Evolutionary conservation across 2,888 invertebrate genomes (phyloP).

Genomic region (Abscondita cerata): DNA sequence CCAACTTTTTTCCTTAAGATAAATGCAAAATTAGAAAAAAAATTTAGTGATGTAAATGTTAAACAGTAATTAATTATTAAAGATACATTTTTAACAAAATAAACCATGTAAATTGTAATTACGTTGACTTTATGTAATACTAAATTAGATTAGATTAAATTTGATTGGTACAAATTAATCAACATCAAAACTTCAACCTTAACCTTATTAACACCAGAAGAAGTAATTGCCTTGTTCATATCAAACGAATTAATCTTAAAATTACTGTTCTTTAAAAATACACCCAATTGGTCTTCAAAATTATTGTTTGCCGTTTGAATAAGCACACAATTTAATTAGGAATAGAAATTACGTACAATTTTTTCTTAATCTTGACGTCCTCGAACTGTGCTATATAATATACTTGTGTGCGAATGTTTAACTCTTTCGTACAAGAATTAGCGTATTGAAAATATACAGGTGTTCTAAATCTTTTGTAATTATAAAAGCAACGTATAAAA

Average conservation of each 20-base stretch:
- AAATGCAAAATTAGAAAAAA: too few relatives aligned
- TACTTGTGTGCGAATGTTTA: constrained; percentile 10
- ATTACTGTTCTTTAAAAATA: constrained; percentile 3
- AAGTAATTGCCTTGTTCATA: constrained; percentile 6
- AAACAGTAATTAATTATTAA: too few relatives aligned
- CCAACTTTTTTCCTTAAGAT: too few relatives aligned
- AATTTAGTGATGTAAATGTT: too few relatives aligned
- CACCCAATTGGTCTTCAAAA: constrained; percentile 8
- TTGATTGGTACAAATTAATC: constrained; percentile 2
- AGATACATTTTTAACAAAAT: too few relatives aligned
- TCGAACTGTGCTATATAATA: constrained; percentile 3
- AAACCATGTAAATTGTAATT: too few relatives aligned
- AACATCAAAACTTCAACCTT: neutral
- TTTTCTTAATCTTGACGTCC: constrained; percentile 6
- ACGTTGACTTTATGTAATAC: neutral
- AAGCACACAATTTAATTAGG: constrained; percentile 7
- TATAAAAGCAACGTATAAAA: constrained; percentile 30
- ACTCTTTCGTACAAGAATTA: constrained; percentile 10
- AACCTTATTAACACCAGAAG: constrained; percentile 1
- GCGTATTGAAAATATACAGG: constrained; percentile 27
- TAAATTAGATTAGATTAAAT: neutral
- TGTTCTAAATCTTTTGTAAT: constrained; percentile 29
- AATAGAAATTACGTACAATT: constrained; percentile 1
- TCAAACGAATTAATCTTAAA: constrained; percentile 13
- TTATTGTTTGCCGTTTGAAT: constrained; percentile 7